These are phyloP conservation scores for Chrysolina haemoptera DNA, from an alignment of 2,888 invertebrate genomes.

Conservation along the genomic window DNA sequence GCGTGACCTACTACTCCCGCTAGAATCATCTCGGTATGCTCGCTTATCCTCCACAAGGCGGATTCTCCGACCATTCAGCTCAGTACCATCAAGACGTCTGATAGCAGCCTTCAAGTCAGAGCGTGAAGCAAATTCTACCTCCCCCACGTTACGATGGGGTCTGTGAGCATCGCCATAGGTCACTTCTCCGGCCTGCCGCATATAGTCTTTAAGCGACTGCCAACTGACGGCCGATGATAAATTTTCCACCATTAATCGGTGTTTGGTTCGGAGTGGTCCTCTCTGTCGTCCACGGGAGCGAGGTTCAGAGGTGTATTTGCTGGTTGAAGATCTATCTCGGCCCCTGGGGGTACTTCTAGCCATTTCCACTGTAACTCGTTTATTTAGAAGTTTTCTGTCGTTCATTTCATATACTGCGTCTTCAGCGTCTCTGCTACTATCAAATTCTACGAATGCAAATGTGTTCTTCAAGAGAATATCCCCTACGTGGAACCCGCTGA, in stretches of 20 bases:
- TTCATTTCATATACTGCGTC: slow-evolving; percentile 99
- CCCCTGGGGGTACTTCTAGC: slow-evolving; percentile 81
- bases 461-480: slow-evolving; percentile 88
- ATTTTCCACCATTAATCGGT: slow-evolving; percentile 97
- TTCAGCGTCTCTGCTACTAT: slow-evolving; percentile 97
- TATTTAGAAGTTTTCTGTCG: slow-evolving; percentile 96
- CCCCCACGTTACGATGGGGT: slow-evolving; percentile 93
- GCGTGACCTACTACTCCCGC: slow-evolving; percentile 68
- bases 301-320: slow-evolving; percentile 57
- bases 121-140: slow-evolving; percentile 96
- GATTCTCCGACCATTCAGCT: slow-evolving; percentile 95
- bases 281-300: slow-evolving; percentile 79
- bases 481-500: slow-evolving; percentile 83
- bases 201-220: slow-evolving; percentile 99
- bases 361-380: slow-evolving; percentile 82
- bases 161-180: slow-evolving; percentile 99
- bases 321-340: slow-evolving; percentile 72
- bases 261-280: slow-evolving; percentile 97
- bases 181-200: slow-evolving; percentile 99
- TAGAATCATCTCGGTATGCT: slow-evolving; percentile 67
- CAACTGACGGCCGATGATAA: slow-evolving; percentile 98
- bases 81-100: slow-evolving; percentile 96
- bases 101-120: slow-evolving; percentile 97
- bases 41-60: slow-evolving; percentile 91
- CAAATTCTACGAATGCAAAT: slow-evolving; percentile 95